Percentiles rank a stretch among this genome's conserved stretches.
These are phyloP conservation scores for Drosophila longiperda DNA, from an alignment of 2,888 invertebrate genomes.

Conservation along the genomic window DNA sequence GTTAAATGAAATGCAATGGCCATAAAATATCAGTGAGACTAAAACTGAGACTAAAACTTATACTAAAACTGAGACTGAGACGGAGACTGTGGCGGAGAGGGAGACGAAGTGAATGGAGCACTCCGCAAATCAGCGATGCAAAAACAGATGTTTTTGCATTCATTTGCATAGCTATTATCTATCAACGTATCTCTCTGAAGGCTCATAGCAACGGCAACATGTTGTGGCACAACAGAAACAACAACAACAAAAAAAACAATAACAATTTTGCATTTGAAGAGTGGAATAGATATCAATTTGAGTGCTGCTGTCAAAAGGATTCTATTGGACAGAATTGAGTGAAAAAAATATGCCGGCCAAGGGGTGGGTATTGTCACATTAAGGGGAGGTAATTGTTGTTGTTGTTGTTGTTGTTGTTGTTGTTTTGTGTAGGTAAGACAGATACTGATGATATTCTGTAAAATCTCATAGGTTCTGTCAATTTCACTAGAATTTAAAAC, in stretches of 20 bases:
- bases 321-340: conserved; percentile 12
- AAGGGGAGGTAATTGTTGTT: neutral
- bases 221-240: neutral
- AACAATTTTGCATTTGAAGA: conserved; percentile 5
- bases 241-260: neutral
- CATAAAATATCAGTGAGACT: neutral
- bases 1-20: neutral
- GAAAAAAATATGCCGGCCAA: neutral
- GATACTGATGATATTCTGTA: neutral
- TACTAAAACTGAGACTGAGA: too few species aligned
- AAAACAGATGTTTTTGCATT: conserved; percentile 24
- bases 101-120: neutral
- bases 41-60: too few species aligned
- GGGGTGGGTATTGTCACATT: neutral
- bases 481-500: neutral
- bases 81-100: too few species aligned
- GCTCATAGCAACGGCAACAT: neutral
- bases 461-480: neutral
- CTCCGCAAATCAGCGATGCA: neutral
- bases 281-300: neutral
- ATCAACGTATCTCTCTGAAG: conserved; percentile 6
- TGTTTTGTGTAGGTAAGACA: conserved; percentile 5
- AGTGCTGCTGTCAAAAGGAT: conserved; percentile 12
- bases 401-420: neutral
- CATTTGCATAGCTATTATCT: conserved; percentile 39